Evolutionary conservation across 2,888 invertebrate species (phyloP).

Genomic region (Timema podura): DNA sequence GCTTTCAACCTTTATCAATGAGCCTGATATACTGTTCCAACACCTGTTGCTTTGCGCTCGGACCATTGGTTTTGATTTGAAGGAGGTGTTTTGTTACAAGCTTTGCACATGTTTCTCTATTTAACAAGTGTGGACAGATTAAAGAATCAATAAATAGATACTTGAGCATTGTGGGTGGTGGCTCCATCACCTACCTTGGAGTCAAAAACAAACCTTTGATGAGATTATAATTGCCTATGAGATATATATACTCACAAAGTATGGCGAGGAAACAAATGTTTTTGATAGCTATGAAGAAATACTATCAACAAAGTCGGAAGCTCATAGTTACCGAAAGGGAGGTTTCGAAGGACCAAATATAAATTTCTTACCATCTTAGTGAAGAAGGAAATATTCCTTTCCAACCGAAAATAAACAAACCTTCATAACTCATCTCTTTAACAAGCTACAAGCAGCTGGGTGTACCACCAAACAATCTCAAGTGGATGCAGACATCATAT

Average conservation of each 20-base stretch:
- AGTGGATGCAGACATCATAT: not conserved
- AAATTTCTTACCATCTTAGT: not conserved
- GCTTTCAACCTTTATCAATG: conserved; percentile 3
- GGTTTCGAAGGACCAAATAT: conserved; percentile 2
- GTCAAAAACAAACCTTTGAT: conserved; percentile 6
- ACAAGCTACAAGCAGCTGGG: conserved; percentile 12
- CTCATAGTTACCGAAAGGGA: not conserved
- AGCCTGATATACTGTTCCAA: not conserved
- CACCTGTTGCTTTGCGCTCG: conserved; percentile 3
- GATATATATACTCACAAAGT: not conserved
- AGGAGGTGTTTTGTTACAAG: conserved; percentile 10
- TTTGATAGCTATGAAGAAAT: conserved; percentile 4
- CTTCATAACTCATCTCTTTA: not conserved
- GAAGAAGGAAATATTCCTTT: not conserved
- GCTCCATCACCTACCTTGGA: conserved; percentile 10
- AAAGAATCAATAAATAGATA: not conserved
- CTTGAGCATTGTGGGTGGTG: not conserved
- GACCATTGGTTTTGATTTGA: not conserved
- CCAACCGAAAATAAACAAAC: not conserved
- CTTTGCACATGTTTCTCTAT: too few species aligned
- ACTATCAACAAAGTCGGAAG: not conserved
- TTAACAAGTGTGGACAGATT: too few species aligned
- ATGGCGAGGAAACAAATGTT: not conserved
- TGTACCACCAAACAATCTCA: too few species aligned
- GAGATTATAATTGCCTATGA: not conserved